Evolutionary conservation across 2,797 vertebrate species (phyloP).

Genomic region (Cossypha dichroa): DNA sequence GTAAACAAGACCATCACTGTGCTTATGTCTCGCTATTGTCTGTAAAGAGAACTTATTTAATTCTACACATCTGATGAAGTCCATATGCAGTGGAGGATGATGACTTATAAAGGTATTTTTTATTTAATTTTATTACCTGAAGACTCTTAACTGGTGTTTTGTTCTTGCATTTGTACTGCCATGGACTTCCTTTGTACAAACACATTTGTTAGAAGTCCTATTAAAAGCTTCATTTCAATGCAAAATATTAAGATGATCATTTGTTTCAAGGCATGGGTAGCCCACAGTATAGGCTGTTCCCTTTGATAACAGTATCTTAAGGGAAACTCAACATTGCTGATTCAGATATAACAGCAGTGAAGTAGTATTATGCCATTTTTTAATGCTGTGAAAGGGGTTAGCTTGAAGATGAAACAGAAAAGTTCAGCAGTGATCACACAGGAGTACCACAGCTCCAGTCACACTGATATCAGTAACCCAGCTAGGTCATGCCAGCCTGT

Average conservation of each 20-base stretch:
- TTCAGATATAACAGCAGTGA: not conserved
- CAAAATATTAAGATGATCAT: not conserved
- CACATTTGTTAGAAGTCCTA: not conserved
- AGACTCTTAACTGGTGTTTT: not conserved
- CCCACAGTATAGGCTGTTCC: not conserved
- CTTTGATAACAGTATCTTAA: not conserved
- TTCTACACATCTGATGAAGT: not conserved
- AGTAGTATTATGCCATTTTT: not conserved
- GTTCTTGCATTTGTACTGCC: not conserved
- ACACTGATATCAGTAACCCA: accelerated
- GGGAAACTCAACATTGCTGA: not conserved
- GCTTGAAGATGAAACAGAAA: not conserved
- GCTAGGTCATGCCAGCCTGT: not conserved
- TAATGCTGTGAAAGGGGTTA: not conserved
- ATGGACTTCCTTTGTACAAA: not conserved
- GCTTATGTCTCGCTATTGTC: not conserved
- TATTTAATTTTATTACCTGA: not conserved
- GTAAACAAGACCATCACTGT: not conserved
- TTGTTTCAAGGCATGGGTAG: not conserved
- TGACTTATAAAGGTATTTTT: not conserved
- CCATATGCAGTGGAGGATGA: not conserved
- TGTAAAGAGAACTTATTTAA: not conserved
- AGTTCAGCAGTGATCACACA: not conserved
- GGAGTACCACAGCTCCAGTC: not conserved
- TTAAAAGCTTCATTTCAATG: not conserved